Percentiles rank a stretch among this genome's conserved stretches.
Conservation (phyloP, 2,113 vertebrate species). For the Lepus timidus region DNA sequence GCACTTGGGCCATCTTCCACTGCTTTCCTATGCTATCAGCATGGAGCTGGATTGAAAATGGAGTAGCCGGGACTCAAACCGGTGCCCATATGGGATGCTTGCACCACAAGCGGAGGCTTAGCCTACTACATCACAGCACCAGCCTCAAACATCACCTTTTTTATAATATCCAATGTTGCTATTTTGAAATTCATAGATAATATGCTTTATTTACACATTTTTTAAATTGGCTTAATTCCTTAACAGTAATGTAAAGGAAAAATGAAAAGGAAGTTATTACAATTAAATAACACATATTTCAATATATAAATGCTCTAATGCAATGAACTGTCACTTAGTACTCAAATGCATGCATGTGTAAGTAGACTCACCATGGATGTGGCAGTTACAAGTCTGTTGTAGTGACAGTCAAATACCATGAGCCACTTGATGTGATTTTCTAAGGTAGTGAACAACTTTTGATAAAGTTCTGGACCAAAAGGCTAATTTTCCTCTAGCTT, state of each 20-base stretch:
- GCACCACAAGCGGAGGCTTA: too few relatives aligned
- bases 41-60: too few relatives aligned
- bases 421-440: background rate
- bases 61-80: too few relatives aligned
- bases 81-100: too few relatives aligned
- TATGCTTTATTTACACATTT: background rate
- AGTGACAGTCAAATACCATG: background rate
- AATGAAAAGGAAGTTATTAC: background rate
- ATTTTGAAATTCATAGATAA: slow-evolving; percentile 1
- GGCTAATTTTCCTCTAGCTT: background rate
- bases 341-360: background rate
- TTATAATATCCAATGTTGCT: background rate
- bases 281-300: background rate
- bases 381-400: background rate
- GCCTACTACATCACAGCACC: too few relatives aligned
- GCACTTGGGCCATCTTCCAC: too few relatives aligned
- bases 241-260: background rate
- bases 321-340: background rate
- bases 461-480: slow-evolving; percentile 1
- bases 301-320: background rate
- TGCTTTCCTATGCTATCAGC: too few relatives aligned
- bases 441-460: background rate
- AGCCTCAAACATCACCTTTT: background rate
- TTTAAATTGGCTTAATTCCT: slow-evolving; percentile 20
- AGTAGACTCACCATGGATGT: background rate